A percentile compares a stretch with the other conserved stretches of the same genome.
phyloP scores from a whole-genome alignment of 2,113 vertebrate species.

The Campylorhamphus procurvoides region DNA sequence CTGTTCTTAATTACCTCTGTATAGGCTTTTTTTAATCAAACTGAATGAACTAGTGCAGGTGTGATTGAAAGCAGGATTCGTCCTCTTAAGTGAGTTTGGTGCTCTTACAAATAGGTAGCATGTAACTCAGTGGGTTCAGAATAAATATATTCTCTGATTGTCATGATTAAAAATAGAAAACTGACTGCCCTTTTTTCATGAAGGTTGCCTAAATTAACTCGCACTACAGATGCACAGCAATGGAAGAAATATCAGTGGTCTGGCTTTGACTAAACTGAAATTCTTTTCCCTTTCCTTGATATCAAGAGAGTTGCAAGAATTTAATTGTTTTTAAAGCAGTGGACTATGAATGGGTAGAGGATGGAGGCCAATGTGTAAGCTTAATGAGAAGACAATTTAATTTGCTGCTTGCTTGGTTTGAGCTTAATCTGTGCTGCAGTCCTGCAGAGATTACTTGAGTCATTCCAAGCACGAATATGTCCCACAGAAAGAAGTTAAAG shows the following conservation, averaged over 20 bases:
- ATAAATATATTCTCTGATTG: neutral
- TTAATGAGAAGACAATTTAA: neutral
- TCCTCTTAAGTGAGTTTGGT: neutral
- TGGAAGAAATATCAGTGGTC: neutral
- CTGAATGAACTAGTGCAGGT: neutral
- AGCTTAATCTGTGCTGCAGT: neutral
- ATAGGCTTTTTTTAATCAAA: constrained; percentile 1
- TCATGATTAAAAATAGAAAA: neutral
- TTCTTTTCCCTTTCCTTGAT: neutral
- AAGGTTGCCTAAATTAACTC: neutral
- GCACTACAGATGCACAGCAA: neutral
- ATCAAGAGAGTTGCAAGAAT: neutral
- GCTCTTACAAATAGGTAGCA: neutral
- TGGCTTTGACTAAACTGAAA: neutral
- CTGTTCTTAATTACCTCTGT: neutral
- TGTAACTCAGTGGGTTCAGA: neutral
- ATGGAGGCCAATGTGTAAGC: neutral
- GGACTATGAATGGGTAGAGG: neutral
- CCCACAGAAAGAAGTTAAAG: neutral
- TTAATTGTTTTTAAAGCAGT: neutral
- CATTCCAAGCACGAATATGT: neutral
- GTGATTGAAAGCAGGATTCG: neutral
- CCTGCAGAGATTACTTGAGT: neutral
- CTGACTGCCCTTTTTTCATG: neutral
- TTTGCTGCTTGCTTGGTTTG: neutral